These are phyloP conservation scores for Gallinago stenura DNA, from an alignment of 2,797 vertebrate genomes.

Conservation along the genomic window DNA sequence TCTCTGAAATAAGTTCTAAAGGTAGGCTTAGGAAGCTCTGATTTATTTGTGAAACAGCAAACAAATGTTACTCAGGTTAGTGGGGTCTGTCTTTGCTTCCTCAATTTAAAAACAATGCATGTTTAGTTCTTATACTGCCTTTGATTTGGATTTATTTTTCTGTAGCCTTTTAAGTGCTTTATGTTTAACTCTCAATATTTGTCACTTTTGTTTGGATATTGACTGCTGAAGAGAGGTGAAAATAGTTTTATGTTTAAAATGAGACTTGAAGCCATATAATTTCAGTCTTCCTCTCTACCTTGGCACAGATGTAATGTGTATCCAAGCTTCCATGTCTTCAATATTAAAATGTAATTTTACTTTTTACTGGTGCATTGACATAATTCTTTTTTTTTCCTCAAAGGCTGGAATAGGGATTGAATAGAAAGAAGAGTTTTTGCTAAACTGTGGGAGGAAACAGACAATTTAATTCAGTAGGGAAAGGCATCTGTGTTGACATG, in stretches of 20 bases:
- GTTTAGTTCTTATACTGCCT: neutral
- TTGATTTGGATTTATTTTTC: neutral
- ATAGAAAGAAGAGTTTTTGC: neutral
- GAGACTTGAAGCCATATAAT: neutral
- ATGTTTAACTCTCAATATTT: neutral
- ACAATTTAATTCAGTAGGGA: neutral
- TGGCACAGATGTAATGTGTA: neutral
- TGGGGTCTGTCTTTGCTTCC: neutral
- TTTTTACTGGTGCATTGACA: neutral
- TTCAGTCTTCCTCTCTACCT: neutral
- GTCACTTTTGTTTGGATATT: neutral
- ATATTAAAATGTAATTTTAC: neutral
- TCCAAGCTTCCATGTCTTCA: neutral
- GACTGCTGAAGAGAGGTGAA: neutral
- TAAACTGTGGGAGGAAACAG: neutral
- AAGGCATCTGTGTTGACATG: neutral
- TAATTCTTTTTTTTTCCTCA: neutral
- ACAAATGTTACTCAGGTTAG: neutral
- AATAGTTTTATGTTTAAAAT: neutral
- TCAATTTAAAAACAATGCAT: neutral
- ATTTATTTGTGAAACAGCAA: neutral
- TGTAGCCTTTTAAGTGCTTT: neutral
- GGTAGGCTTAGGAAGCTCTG: neutral
- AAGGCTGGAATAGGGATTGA: neutral
- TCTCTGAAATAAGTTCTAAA: neutral